phyloP scores from a whole-genome alignment of 1,140 invertebrate genomes.

The Drosophila takahashii region DNA sequence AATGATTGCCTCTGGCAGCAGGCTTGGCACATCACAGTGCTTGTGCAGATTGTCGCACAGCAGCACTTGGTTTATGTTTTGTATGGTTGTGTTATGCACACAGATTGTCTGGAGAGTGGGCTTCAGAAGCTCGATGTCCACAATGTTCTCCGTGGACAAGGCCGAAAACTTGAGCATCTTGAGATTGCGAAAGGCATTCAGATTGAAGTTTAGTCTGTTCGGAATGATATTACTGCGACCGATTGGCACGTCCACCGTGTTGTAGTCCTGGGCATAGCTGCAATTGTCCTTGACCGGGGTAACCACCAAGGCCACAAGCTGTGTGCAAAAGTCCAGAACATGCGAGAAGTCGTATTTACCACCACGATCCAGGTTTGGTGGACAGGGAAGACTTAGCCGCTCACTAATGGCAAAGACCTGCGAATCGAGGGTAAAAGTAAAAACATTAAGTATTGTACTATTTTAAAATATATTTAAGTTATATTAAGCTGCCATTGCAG shows the following conservation, averaged over 20 bases:
- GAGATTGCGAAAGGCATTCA: constrained; percentile 92
- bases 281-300: constrained; percentile 86
- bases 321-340: constrained; percentile 94
- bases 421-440: constrained; percentile 80
- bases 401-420: constrained; percentile 95
- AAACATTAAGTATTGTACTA: background rate
- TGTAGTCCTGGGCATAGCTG: constrained; percentile 72
- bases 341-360: constrained; percentile 94
- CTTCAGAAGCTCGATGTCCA: constrained; percentile 87
- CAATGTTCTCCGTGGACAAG: constrained; percentile 88
- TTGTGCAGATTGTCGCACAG: constrained; percentile 92
- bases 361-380: constrained; percentile 85
- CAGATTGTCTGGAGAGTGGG: constrained; percentile 87
- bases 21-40: constrained; percentile 72
- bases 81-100: constrained; percentile 87
- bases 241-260: constrained; percentile 84
- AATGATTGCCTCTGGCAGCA: constrained; percentile 37
- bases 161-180: constrained; percentile 87
- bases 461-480: constrained; percentile 1
- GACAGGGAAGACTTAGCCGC: constrained; percentile 92
- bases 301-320: constrained; percentile 87
- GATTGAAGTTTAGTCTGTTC: constrained; percentile 91
- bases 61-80: constrained; percentile 89
- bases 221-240: constrained; percentile 93
- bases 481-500: constrained; percentile 17